Evolutionary conservation across 1,140 invertebrate genomes (phyloP), one percentile per base, ranked within the genome.

Genomic region (Megalonaias nervosa): DNA sequence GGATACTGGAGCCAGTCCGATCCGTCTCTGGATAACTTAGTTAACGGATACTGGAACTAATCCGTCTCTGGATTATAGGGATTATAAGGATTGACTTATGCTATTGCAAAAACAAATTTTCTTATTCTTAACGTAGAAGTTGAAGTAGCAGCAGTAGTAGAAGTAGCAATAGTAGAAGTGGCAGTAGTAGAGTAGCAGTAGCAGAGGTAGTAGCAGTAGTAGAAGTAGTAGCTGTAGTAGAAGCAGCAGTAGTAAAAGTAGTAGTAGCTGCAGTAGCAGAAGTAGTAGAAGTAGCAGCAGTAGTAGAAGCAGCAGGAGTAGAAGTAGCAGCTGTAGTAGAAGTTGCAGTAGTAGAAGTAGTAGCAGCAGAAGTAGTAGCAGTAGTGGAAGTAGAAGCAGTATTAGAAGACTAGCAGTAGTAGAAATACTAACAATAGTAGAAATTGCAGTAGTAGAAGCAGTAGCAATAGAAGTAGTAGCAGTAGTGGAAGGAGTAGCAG

Each of bases 241-340:
- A 23, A 66, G 21, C 19, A 66, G 57, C n/a, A 66, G 57, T 67
- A 66, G 59, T 66, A 66, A 19, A 68, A 66, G 60, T 67, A 67
- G 57, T 66, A 67, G 59, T 67, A 67, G 71, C 66, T 68, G 59
- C 31, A 73, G 73, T 75, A 73, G 73, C 71, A 73, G 73, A 73
- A 73, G 73, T 75, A 73, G 73, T 71, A 73, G 73, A 31, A 73
- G 73, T 71, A 73, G 73, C 55, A 73, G 73, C 55, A 73, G 73
- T 71, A 73, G 73, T 75, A 73, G 73, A 73, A 73, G 73, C 31
- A 73, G 73, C 56, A 73, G 73, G 19, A 73, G 73, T 71, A 73
- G 73, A n/a, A 73, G 73, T 38, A 73, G 73, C 48, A 73, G 73
- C 48, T 16, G 73, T 75, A 73, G 73, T 75, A 73, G 71, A n/a